These are phyloP conservation scores for Hyaena hyaena DNA, from an alignment of 2,113 vertebrate genomes.

Conservation along the genomic window DNA sequence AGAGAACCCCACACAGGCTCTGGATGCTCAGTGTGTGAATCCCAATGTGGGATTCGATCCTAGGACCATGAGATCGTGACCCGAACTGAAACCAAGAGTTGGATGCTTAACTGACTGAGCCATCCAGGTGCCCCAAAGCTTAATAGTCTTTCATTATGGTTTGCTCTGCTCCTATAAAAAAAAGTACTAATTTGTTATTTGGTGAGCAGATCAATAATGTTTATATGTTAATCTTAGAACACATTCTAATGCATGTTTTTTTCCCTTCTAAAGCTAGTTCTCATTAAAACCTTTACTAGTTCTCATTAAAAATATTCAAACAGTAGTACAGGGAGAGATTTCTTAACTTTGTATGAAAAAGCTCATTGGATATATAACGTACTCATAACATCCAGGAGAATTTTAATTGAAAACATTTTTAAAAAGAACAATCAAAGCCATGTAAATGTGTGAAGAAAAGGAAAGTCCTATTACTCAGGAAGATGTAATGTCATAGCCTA, in stretches of 20 bases:
- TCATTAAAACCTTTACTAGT: constrained; percentile 41
- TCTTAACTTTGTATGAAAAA: constrained; percentile 12
- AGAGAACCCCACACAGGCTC: too few relatives aligned
- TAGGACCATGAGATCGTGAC: too few relatives aligned
- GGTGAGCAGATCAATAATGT: constrained; percentile 9
- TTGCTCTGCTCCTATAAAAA: constrained; percentile 20
- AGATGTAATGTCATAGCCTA: not conserved
- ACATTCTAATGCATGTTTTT: constrained; percentile 31
- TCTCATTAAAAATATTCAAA: constrained; percentile 54
- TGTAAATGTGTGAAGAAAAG: constrained; percentile 35
- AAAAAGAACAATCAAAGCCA: constrained; percentile 16
- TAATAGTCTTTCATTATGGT: not conserved
- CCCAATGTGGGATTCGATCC: too few relatives aligned
- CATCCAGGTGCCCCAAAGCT: not conserved
- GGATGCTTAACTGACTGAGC: too few relatives aligned
- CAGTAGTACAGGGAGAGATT: not conserved
- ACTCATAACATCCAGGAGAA: not conserved
- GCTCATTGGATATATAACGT: constrained; percentile 4
- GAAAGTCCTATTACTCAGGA: not conserved
- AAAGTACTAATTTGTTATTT: constrained; percentile 20
- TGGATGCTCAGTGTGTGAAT: too few relatives aligned
- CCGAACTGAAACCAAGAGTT: too few relatives aligned
- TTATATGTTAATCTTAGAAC: constrained; percentile 47
- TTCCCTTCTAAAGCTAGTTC: not conserved
- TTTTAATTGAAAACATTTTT: constrained; percentile 60